Evolutionary conservation across 2,888 invertebrate genomes (phyloP).

Genomic region (Drosophila subquinaria): DNA sequence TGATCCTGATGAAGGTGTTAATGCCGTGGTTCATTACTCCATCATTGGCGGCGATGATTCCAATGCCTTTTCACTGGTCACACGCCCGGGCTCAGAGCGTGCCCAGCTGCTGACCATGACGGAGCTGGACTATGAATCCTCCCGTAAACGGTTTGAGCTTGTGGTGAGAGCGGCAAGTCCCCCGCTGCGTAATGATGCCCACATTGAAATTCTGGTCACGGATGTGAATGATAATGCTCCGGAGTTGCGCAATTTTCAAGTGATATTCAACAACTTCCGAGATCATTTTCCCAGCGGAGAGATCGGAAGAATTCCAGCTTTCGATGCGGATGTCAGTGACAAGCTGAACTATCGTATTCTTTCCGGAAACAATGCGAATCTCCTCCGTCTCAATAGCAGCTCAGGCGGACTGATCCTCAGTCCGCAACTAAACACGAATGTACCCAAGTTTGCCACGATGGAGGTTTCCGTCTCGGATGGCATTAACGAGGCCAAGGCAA

Average conservation of each 20-base stretch:
- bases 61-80: slow-evolving; percentile 92
- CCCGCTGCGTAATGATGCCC: slow-evolving; percentile 94
- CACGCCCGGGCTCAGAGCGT: slow-evolving; percentile 92
- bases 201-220: slow-evolving; percentile 94
- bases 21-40: slow-evolving; percentile 96
- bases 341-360: slow-evolving; percentile 92
- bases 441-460: slow-evolving; percentile 96
- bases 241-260: slow-evolving; percentile 94
- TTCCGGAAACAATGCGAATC: slow-evolving; percentile 96
- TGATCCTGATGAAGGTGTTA: slow-evolving; percentile 96
- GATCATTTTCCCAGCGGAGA: slow-evolving; percentile 97
- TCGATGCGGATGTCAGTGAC: slow-evolving; percentile 97
- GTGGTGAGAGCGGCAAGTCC: slow-evolving; percentile 96
- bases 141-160: slow-evolving; percentile 94
- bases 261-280: slow-evolving; percentile 97
- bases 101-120: slow-evolving; percentile 95
- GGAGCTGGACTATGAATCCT: slow-evolving; percentile 98
- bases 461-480: slow-evolving; percentile 97
- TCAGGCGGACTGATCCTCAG: slow-evolving; percentile 94
- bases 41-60: slow-evolving; percentile 97
- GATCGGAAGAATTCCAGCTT: slow-evolving; percentile 96
- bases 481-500: slow-evolving; percentile 96
- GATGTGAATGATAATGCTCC: slow-evolving; percentile 99
- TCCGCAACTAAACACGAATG: slow-evolving; percentile 97
- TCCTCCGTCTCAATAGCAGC: slow-evolving; percentile 93